A percentile compares a stretch with the other conserved stretches of the same genome.
These are phyloP conservation scores for Syngnathus typhle DNA, from an alignment of 2,113 vertebrate genomes.

Conservation along the genomic window DNA sequence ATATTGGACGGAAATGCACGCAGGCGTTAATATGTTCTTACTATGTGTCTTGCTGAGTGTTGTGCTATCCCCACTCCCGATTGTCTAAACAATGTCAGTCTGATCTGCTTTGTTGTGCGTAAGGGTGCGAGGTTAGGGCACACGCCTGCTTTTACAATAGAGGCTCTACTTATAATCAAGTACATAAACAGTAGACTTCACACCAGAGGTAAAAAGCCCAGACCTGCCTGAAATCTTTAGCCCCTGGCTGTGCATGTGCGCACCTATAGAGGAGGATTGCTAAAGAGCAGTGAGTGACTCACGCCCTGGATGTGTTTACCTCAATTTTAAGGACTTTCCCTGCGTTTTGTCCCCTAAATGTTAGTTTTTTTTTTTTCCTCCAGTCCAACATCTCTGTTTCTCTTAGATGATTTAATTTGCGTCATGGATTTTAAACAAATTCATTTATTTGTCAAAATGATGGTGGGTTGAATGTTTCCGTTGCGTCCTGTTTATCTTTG, in stretches of 20 bases:
- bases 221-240: conserved; percentile 66
- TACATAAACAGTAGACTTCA: conserved; percentile 46
- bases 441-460: conserved; percentile 50
- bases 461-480: conserved; percentile 42
- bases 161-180: conserved; percentile 31
- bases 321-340: conserved; percentile 61
- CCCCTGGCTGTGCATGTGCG: conserved; percentile 49
- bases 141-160: conserved; percentile 3
- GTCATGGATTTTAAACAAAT: conserved; percentile 30
- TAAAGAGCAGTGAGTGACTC: conserved; percentile 57
- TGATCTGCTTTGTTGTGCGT: conserved; percentile 15
- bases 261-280: conserved; percentile 53
- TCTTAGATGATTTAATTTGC: conserved; percentile 42
- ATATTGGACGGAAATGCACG: background rate
- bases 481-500: conserved; percentile 44
- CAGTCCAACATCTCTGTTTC: background rate
- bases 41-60: background rate
- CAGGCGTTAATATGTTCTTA: background rate
- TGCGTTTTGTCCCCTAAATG: conserved; percentile 28
- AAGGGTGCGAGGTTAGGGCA: conserved; percentile 10
- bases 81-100: background rate
- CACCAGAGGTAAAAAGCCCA: conserved; percentile 42
- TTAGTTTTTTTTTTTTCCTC: background rate
- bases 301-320: conserved; percentile 45
- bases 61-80: background rate